Evolutionary conservation across 2,888 invertebrate species (phyloP).

Genomic region (Cheilosia variabilis): DNA sequence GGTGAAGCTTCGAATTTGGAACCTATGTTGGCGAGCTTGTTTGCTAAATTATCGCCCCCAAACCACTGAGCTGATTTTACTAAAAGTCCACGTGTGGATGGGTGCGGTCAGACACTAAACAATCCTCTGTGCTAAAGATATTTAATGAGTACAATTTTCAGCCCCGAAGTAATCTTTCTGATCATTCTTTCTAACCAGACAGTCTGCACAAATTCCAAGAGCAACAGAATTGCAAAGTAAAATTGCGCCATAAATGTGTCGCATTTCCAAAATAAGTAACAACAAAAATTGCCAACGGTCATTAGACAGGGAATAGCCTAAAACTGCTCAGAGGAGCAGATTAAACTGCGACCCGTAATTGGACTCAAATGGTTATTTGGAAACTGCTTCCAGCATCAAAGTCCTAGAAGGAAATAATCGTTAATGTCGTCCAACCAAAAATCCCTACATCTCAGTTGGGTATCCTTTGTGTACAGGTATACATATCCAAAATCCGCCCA

Average conservation of each 20-base stretch:
- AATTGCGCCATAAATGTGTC: background rate
- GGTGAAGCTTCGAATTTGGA: too few relatives aligned
- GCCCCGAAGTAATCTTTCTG: too few relatives aligned
- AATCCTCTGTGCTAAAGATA: too few relatives aligned
- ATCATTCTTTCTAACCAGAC: too few relatives aligned
- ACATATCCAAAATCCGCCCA: slow-evolving; percentile 50
- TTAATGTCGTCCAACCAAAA: slow-evolving; percentile 12
- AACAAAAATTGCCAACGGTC: background rate
- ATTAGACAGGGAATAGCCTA: background rate
- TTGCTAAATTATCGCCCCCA: too few relatives aligned
- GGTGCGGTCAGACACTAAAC: too few relatives aligned
- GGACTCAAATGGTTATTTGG: slow-evolving; percentile 4
- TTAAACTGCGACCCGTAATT: background rate
- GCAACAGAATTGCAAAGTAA: too few relatives aligned
- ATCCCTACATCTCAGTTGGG: slow-evolving; percentile 5
- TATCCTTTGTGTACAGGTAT: slow-evolving; percentile 45
- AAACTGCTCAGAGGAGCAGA: background rate
- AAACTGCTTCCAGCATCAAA: background rate
- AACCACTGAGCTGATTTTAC: too few relatives aligned
- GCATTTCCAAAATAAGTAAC: background rate
- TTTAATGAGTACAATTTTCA: too few relatives aligned
- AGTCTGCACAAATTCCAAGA: too few relatives aligned
- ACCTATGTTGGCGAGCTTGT: too few relatives aligned
- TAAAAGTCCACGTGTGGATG: too few relatives aligned
- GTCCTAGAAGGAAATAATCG: slow-evolving; percentile 12